Percentiles rank a stretch among this genome's conserved stretches.
Conservation (phyloP, 2,113 vertebrate species). For the Oenanthe melanoleuca region DNA sequence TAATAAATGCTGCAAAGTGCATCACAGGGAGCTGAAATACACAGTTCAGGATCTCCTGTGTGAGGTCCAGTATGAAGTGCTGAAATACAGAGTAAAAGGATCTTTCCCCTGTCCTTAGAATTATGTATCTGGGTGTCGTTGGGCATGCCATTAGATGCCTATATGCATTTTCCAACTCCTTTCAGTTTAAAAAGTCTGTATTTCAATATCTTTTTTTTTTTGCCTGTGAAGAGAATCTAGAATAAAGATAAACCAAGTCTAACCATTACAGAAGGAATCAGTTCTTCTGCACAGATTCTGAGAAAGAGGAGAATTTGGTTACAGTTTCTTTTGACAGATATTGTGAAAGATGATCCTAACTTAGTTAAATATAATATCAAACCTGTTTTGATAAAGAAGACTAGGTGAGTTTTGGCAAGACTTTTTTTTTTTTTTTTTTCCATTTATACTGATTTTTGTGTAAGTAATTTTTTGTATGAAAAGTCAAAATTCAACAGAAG, state of each 20-base stretch:
- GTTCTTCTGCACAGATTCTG: not conserved
- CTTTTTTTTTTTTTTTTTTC: not conserved
- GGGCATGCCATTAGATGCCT: not conserved
- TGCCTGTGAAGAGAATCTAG: not conserved
- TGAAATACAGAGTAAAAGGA: not conserved
- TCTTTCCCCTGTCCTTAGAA: not conserved
- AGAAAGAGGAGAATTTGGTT: not conserved
- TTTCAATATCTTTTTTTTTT: not conserved
- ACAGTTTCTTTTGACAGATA: not conserved
- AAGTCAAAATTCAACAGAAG: not conserved
- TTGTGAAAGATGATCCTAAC: not conserved
- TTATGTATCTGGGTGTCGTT: fast-evolving
- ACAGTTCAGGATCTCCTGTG: fast-evolving
- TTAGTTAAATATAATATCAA: not conserved
- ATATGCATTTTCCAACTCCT: not conserved
- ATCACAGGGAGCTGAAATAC: not conserved
- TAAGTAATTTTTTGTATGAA: not conserved
- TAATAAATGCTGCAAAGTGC: not conserved
- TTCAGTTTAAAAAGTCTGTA: not conserved
- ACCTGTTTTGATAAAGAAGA: not conserved
- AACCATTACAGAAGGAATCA: not conserved
- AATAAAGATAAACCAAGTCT: not conserved
- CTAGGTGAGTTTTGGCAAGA: not conserved
- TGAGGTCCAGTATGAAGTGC: not conserved
- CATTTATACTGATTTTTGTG: not conserved